Percentiles rank a stretch among this genome's conserved stretches.
Evolutionary conservation across 1,140 invertebrate genomes (phyloP).

Genomic region (Drosophila jambulina): DNA sequence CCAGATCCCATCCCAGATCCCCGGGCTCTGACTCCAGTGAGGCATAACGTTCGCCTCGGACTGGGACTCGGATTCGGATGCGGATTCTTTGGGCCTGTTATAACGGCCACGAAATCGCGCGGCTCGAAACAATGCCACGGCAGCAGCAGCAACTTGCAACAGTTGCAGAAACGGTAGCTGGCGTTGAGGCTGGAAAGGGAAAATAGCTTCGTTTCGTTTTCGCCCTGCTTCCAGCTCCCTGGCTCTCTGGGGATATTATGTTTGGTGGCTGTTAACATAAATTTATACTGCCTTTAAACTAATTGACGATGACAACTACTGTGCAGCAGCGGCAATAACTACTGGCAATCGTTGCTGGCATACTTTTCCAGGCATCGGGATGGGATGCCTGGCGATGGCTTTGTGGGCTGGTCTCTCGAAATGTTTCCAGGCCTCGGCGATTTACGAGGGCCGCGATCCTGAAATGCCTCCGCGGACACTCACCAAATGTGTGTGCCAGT

Average conservation of each 20-base stretch:
- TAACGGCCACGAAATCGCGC: slow-evolving; percentile 66
- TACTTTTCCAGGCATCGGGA: slow-evolving; percentile 54
- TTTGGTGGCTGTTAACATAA: slow-evolving; percentile 72
- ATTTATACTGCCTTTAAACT: slow-evolving; percentile 75
- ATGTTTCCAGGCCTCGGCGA: slow-evolving; percentile 49
- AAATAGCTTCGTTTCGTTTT: slow-evolving; percentile 55
- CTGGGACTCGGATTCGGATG: slow-evolving; percentile 28
- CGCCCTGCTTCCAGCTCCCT: slow-evolving; percentile 27
- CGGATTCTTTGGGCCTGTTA: slow-evolving; percentile 52
- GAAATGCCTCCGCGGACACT: slow-evolving; percentile 36
- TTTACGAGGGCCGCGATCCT: slow-evolving; percentile 55
- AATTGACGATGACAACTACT: slow-evolving; percentile 77
- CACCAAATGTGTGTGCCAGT: slow-evolving; percentile 35
- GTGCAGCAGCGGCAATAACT: slow-evolving; percentile 32
- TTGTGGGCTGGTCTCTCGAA: slow-evolving; percentile 55
- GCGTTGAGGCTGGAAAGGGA: slow-evolving; percentile 57
- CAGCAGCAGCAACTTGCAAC: slow-evolving; percentile 23
- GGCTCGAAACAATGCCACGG: slow-evolving; percentile 50
- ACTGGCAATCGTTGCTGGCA: slow-evolving; percentile 46
- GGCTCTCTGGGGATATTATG: slow-evolving; percentile 61
- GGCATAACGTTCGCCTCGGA: slow-evolving; percentile 11
- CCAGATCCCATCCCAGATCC: slow-evolving; percentile 3
- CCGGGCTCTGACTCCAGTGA: slow-evolving; percentile 12
- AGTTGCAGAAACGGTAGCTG: slow-evolving; percentile 57
- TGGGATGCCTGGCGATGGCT: slow-evolving; percentile 23